Base-by-base conservation (phyloP, 2,888 invertebrate genomes). In the Scaptomyza parva region DNA sequence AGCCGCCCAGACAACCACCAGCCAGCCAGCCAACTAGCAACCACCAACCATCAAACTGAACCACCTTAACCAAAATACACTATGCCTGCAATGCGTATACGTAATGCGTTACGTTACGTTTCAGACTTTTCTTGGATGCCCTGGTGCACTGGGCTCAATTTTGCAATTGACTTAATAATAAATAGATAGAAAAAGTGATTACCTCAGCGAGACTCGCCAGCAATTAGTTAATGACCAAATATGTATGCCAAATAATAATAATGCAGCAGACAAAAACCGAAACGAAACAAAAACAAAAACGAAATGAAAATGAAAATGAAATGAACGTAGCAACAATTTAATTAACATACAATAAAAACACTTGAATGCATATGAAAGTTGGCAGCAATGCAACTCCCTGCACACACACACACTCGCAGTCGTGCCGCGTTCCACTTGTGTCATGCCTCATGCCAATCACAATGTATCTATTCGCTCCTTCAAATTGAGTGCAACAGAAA, bases 161-260 rank as follows among this genome's bases (percentile, higher is more conserved):
- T 74, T 64, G 79, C 66, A 80, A 85, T 41, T 53, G 43, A 40
- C 7, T 58, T 41, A 33, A 58, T 51, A 40, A 60, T 26, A 14
- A 33, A n/a, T 37, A 41, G 20, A 58, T n/a, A 43, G 26, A 50
- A 59, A 39, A 73, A 61, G 52, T 59, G 63, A 85, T 83, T 87
- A 74, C 88, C 83, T 85, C 86, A 83, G 61, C 66, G 52, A n/a
- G 65, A 17, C 63, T 40, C n/a, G 70, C 59, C 62, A 62, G 76
- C 76, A 85, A 87, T 82, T 87, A 82, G 86, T 82, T 85, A 85
- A 85, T 82, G 87, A 67, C 83, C 88, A 85, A 87, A 87, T 87
- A 87, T 81, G 72, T 86, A 86, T 81, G 80, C 80, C 80, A 67
- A 79, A 83, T 70, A 78, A 55, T 70, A 79, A 83, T 70, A 78